Conservation (phyloP, 2,888 invertebrate genomes). For the Thera britannica region DNA sequence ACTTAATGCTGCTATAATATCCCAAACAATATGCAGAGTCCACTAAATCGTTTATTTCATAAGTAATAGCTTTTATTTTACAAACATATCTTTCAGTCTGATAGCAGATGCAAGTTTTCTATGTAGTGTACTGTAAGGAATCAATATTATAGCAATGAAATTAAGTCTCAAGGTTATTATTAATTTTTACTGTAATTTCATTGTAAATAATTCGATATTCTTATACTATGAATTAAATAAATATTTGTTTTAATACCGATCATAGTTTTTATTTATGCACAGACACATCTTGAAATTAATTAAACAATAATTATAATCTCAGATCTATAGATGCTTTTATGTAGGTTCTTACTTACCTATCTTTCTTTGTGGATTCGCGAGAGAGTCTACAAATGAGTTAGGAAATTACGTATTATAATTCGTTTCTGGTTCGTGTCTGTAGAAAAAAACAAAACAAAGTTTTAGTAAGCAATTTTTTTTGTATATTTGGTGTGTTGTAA, state of each 20-base stretch:
- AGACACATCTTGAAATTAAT: too few relatives aligned
- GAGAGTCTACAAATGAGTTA: too few relatives aligned
- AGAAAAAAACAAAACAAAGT: conserved; percentile 48
- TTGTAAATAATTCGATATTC: conserved; percentile 83
- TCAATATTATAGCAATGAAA: conserved; percentile 82
- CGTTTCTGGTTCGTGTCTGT: conserved; percentile 52
- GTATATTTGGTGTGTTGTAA: conserved; percentile 30
- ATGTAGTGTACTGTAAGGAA: conserved; percentile 80
- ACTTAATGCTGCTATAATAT: conserved; percentile 60
- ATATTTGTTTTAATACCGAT: conserved; percentile 81
- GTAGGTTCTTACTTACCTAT: too few relatives aligned
- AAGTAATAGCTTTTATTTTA: conserved; percentile 76
- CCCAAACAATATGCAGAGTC: conserved; percentile 76
- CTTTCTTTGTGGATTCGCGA: too few relatives aligned
- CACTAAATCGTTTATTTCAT: conserved; percentile 75
- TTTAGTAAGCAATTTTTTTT: conserved; percentile 22
- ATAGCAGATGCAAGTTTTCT: conserved; percentile 82
- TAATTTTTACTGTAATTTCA: conserved; percentile 76
- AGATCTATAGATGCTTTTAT: too few relatives aligned
- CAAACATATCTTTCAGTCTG: conserved; percentile 82
- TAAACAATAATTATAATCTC: too few relatives aligned
- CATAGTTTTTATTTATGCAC: conserved; percentile 35
- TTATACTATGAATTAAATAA: conserved; percentile 79
- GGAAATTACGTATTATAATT: conserved; percentile 48
- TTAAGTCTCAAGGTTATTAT: conserved; percentile 71